These are phyloP conservation scores for Cancer borealis DNA, from an alignment of 2,888 invertebrate species.

Conservation along the genomic window DNA sequence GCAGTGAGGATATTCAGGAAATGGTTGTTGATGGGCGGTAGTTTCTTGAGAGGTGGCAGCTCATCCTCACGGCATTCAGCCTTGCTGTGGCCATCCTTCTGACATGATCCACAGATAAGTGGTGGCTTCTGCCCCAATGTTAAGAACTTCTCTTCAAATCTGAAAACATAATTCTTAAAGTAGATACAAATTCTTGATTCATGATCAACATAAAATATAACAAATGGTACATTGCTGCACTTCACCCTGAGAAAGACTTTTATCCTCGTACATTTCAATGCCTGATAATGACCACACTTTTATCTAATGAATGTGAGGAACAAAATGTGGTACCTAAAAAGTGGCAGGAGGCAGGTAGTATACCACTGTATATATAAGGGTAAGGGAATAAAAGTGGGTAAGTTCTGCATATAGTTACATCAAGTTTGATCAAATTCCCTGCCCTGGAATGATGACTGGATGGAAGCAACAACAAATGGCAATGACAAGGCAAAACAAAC, in stretches of 20 bases:
- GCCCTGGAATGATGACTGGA: no score
- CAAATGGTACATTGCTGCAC: not conserved
- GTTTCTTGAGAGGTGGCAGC: conserved; percentile 80
- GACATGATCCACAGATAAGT: conserved; percentile 81
- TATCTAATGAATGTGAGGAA: no score
- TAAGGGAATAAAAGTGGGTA: no score
- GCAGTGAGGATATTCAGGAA: conserved; percentile 79
- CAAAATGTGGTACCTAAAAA: no score
- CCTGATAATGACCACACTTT: no score
- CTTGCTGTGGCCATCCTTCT: conserved; percentile 81
- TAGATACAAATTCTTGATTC: not conserved
- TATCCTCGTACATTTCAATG: no score
- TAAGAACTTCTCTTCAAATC: conserved; percentile 64
- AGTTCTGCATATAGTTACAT: no score
- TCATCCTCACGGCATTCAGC: conserved; percentile 81
- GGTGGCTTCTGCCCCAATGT: conserved; percentile 77
- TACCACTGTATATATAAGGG: no score
- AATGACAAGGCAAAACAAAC: not conserved
- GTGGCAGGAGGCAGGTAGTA: no score
- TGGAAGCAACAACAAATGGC: no score
- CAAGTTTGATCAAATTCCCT: no score
- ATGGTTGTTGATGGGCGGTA: conserved; percentile 79
- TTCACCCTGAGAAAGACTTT: not conserved
- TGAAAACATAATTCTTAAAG: not conserved
- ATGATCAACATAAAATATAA: not conserved